Evolutionary conservation across 2,113 vertebrate species (phyloP).

Genomic region (Pseudolaguvia tuberculata): DNA sequence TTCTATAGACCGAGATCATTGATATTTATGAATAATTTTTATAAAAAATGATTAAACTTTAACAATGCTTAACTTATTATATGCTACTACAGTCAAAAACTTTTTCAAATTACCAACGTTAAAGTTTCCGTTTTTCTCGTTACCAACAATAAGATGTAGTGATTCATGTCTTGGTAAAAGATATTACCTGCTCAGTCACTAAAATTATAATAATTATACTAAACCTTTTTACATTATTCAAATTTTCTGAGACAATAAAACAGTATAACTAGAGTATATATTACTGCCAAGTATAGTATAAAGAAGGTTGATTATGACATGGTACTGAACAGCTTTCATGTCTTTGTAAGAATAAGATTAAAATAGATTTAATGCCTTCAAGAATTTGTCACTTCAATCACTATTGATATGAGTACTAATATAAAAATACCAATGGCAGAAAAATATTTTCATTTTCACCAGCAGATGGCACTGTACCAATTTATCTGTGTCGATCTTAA

Average conservation of each 20-base stretch:
- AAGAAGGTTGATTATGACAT: neutral
- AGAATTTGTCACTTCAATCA: neutral
- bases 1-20: neutral
- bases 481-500: neutral
- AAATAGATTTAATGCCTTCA: neutral
- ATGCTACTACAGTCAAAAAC: neutral
- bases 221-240: too few relatives aligned
- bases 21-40: neutral
- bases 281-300: neutral
- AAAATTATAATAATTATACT: too few relatives aligned
- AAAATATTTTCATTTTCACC: neutral
- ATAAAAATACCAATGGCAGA: neutral
- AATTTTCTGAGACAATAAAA: too few relatives aligned
- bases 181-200: too few relatives aligned
- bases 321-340: neutral
- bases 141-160: too few relatives aligned
- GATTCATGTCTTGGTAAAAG: too few relatives aligned
- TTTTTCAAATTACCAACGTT: neutral
- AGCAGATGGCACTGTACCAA: conserved; percentile 35
- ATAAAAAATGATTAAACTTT: too few relatives aligned
- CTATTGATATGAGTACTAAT: neutral
- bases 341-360: neutral
- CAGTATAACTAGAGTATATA: too few relatives aligned
- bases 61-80: neutral
- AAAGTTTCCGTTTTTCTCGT: too few relatives aligned